Evolutionary conservation across 2,113 vertebrate species (phyloP).

Genomic region (Heliornis fulica): DNA sequence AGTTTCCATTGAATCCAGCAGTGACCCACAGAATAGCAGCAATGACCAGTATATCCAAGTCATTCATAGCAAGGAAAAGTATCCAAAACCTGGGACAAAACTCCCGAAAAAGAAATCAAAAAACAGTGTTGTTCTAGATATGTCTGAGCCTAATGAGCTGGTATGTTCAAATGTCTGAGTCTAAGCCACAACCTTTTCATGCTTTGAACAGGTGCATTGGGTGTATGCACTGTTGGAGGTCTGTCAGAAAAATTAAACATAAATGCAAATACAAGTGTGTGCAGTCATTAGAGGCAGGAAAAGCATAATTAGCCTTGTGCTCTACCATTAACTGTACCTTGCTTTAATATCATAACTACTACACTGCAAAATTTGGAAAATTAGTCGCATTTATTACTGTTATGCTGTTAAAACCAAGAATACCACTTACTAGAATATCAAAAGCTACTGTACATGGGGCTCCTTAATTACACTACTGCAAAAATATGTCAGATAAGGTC

Average conservation of each 20-base stretch:
- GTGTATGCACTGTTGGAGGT: neutral
- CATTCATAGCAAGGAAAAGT: slow-evolving; percentile 81
- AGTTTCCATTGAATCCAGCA: slow-evolving; percentile 85
- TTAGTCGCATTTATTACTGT: neutral
- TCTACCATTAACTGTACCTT: neutral
- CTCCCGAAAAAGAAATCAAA: slow-evolving; percentile 76
- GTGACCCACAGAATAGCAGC: slow-evolving; percentile 88
- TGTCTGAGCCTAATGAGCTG: slow-evolving; percentile 74
- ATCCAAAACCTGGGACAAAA: slow-evolving; percentile 72
- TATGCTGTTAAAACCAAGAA: neutral
- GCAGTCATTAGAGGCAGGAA: accelerated
- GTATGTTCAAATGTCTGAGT: slow-evolving; percentile 85
- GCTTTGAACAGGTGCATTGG: neutral
- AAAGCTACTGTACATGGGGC: neutral
- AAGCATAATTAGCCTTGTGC: neutral
- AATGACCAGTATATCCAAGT: slow-evolving; percentile 89
- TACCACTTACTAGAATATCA: neutral
- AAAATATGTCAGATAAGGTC: neutral
- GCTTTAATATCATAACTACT: neutral
- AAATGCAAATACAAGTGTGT: neutral
- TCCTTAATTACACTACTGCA: neutral
- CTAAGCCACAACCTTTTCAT: accelerated
- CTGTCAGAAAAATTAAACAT: accelerated
- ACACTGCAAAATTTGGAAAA: neutral
- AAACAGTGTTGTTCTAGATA: slow-evolving; percentile 59